Base-by-base conservation (phyloP, 2,113 vertebrate genomes). In the Morone chrysops region DNA sequence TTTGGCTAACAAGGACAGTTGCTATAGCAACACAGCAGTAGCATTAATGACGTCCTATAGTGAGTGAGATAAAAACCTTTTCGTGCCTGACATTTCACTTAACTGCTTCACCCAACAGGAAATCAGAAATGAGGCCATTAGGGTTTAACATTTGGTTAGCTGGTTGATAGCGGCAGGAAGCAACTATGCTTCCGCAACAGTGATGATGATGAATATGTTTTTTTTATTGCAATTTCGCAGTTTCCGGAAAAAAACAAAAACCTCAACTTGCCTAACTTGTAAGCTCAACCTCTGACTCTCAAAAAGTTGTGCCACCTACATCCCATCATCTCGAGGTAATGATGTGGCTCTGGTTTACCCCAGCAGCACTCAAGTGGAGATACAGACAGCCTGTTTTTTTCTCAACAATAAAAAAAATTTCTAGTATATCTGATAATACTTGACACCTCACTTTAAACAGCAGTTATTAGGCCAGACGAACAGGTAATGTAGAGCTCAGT, bases 1-100 rank as follows among this genome's bases (percentile, higher is more conserved):
- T 59, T 67, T 54, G 41, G 18, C 66, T 68, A 40, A 79, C 59
- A 31, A 69, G 40, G 5, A 67, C 69, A 69, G 91, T 91, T 86
- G 56, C 83, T 68, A 89, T 89, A 57, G 84, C 65, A 86, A 92
- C 90, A 20, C 51, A 48, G 57, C 31, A 9, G 80, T 8, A 43
- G 59, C 62, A 79, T 78, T 78, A 84, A 83, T 51, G 56, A 65
- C 72, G 67, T 85, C 62, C 54, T 43, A 54, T 41, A 45, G 69
- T 63, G 75, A 75, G 59, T 45, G 67, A 74, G 79, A 88, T 79
- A 50, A 86, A 86, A 82, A 65, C 31, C 70, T 61, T 70, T 61
- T 60, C 54, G 59, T 78, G 12, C 16, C 73, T 71, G 73, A 77
- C 71, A 63, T 84, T 80, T 84, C 62, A 62, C 68, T 85, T 41